phyloP scores from a whole-genome alignment of 2,113 vertebrate species.

The Sylvietta virens region DNA sequence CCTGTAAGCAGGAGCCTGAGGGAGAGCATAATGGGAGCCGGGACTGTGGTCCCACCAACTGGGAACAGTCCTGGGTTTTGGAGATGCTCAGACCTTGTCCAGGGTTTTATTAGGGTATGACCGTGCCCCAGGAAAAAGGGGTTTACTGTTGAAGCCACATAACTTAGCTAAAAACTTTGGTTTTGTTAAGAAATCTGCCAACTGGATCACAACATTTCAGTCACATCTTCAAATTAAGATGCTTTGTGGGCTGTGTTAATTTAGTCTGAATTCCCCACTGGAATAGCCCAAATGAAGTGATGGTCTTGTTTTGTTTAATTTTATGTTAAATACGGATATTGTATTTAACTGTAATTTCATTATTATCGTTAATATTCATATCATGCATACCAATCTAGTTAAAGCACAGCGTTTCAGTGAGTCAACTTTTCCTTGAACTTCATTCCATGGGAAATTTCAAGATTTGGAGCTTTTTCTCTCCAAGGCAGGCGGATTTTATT shows the following conservation, averaged over 20 bases:
- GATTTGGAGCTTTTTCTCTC: background rate
- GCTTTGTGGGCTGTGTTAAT: slow-evolving; percentile 10
- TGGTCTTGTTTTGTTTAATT: slow-evolving; percentile 44
- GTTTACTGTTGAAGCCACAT: background rate
- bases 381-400: background rate
- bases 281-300: slow-evolving; percentile 1
- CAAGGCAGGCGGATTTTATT: background rate
- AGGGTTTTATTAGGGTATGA: background rate
- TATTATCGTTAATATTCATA: slow-evolving; percentile 25
- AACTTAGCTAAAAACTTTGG: background rate
- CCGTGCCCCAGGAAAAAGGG: background rate
- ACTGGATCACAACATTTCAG: background rate
- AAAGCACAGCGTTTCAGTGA: background rate
- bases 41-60: accelerated
- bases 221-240: background rate
- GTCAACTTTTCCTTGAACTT: background rate
- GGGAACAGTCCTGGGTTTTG: background rate
- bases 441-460: background rate
- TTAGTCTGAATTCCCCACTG: slow-evolving; percentile 25
- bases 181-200: background rate
- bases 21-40: background rate
- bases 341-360: slow-evolving; percentile 23
- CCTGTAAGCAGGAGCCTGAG: background rate
- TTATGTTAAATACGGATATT: slow-evolving; percentile 21
- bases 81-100: background rate